A percentile compares a stretch with the other conserved stretches of the same genome.
Evolutionary conservation across 2,888 invertebrate species (phyloP).

Genomic region (Helobdella robusta): DNA sequence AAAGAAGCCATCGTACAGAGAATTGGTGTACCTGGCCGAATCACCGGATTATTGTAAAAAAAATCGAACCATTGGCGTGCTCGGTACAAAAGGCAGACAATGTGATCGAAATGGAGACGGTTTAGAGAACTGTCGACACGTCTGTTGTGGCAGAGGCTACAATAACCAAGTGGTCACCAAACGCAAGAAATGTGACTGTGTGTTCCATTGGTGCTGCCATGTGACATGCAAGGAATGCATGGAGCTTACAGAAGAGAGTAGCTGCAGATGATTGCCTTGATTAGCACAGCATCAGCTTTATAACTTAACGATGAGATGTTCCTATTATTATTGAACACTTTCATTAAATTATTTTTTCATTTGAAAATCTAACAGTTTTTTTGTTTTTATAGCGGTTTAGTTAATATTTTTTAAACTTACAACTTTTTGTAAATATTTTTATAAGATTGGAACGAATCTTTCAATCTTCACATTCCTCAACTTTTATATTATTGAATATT

Average conservation of each 20-base stretch:
- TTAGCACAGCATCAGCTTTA: no score
- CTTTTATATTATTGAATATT: no score
- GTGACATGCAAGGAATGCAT: slow-evolving; percentile 80
- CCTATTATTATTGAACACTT: no score
- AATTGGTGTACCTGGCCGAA: slow-evolving; percentile 82
- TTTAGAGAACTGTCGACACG: slow-evolving; percentile 73
- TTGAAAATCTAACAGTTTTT: no score
- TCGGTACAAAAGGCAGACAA: slow-evolving; percentile 55
- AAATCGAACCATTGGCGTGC: slow-evolving; percentile 57
- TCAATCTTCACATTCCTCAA: no score
- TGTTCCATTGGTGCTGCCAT: slow-evolving; percentile 91
- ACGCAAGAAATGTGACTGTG: slow-evolving; percentile 76
- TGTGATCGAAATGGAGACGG: slow-evolving; percentile 65
- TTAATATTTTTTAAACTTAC: no score
- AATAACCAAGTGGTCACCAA: slow-evolving; percentile 66
- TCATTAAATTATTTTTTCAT: no score
- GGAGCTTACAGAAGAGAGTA: slow-evolving; percentile 21
- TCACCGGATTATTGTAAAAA: slow-evolving; percentile 83
- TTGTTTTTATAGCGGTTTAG: no score
- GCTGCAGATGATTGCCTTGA: slow-evolving; percentile 15
- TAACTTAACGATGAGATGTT: no score
- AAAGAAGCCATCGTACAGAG: slow-evolving; percentile 46
- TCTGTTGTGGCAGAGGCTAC: slow-evolving; percentile 87
- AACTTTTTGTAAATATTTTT: no score
- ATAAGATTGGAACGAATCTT: no score